Percentiles rank a stretch among this genome's conserved stretches.
phyloP scores from a whole-genome alignment of 2,113 vertebrate genomes.

The Eudyptes chrysolophus region DNA sequence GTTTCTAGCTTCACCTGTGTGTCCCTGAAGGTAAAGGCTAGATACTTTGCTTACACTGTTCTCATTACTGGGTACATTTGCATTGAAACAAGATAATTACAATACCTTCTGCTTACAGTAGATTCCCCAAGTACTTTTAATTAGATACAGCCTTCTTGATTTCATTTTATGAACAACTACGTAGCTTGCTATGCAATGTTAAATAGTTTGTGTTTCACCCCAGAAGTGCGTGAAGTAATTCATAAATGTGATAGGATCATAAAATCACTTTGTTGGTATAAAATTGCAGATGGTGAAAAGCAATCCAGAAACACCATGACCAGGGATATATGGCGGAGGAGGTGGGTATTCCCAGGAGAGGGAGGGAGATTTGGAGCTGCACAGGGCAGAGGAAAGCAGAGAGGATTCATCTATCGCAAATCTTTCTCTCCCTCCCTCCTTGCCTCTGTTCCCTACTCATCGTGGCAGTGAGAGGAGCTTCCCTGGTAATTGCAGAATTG shows the following conservation, averaged over 20 bases:
- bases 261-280: neutral
- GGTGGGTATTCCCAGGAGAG: neutral
- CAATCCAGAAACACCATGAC: neutral
- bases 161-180: constrained; percentile 3
- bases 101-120: constrained; percentile 10
- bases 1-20: neutral
- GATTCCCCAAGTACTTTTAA: constrained; percentile 7
- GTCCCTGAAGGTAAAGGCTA: neutral
- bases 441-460: neutral
- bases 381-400: accelerated
- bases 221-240: neutral
- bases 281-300: neutral
- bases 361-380: neutral
- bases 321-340: neutral
- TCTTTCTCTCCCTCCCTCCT: neutral
- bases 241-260: neutral
- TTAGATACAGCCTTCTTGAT: neutral
- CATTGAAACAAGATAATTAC: constrained; percentile 11
- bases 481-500: neutral
- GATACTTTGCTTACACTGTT: neutral
- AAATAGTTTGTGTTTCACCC: constrained; percentile 23
- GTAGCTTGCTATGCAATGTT: neutral
- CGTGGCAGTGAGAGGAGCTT: neutral
- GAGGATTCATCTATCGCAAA: accelerated
- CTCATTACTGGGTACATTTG: constrained; percentile 31